Conservation (phyloP, 2,113 vertebrate genomes). For the Alligator sinensis region DNA sequence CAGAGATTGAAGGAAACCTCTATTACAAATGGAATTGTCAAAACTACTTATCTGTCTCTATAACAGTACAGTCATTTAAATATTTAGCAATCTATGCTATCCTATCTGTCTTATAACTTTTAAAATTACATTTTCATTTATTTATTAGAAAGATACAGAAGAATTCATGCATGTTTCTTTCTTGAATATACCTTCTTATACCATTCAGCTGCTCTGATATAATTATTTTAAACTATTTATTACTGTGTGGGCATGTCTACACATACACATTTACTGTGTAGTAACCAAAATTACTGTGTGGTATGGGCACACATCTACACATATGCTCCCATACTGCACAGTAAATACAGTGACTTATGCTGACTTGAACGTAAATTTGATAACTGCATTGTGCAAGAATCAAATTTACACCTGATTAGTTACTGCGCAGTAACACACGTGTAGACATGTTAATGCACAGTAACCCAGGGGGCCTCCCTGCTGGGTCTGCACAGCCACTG, state of each 20-base stretch:
- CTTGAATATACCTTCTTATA: not conserved
- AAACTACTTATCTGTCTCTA: not conserved
- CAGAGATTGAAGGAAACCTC: not conserved
- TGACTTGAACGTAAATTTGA: no score
- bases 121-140: not conserved
- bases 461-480: no score
- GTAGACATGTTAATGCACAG: no score
- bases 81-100: not conserved
- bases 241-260: not conserved
- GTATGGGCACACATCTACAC: no score
- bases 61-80: not conserved
- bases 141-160: not conserved
- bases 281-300: no score
- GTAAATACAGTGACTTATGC: no score
- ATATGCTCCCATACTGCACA: no score
- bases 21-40: not conserved
- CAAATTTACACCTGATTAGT: no score
- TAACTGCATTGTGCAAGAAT: no score
- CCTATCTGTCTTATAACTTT: not conserved
- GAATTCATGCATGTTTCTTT: not conserved
- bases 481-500: no score
- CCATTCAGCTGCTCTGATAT: not conserved
- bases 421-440: no score
- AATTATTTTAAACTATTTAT: not conserved
- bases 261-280: no score